phyloP scores from a whole-genome alignment of 2,888 invertebrate genomes.

The Aphidius colemani region DNA sequence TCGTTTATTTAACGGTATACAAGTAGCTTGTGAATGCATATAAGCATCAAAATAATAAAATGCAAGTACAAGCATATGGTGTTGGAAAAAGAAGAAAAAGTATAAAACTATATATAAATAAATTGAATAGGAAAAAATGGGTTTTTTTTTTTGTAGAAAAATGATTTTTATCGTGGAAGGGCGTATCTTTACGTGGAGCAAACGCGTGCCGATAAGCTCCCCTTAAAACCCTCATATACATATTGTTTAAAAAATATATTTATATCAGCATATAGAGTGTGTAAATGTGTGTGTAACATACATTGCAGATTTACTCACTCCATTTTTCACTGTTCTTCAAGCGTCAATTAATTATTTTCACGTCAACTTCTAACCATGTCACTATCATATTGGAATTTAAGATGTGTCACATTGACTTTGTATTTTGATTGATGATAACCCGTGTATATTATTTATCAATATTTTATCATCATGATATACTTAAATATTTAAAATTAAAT shows the following conservation, averaged over 20 bases:
- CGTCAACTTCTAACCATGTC: not conserved
- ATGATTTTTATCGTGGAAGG: slow-evolving; percentile 15
- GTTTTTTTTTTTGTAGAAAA: slow-evolving; percentile 25
- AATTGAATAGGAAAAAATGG: slow-evolving; percentile 1
- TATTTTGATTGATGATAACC: slow-evolving; percentile 14
- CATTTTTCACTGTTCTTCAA: slow-evolving; percentile 4
- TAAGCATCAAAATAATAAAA: too few relatives aligned
- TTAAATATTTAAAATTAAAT: too few relatives aligned
- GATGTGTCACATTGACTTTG: slow-evolving; percentile 6
- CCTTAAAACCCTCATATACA: too few relatives aligned
- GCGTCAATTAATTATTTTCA: slow-evolving; percentile 20
- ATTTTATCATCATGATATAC: not conserved
- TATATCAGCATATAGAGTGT: not conserved
- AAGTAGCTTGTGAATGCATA: too few relatives aligned
- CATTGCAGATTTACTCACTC: slow-evolving; percentile 7
- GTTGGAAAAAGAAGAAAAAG: not conserved
- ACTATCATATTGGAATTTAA: slow-evolving; percentile 20
- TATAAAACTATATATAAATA: slow-evolving; percentile 7
- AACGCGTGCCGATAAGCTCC: slow-evolving; percentile 24
- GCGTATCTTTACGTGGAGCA: slow-evolving; percentile 12
- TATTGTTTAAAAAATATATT: not conserved
- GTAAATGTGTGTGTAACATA: not conserved
- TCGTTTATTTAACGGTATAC: too few relatives aligned
- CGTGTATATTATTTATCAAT: not conserved
- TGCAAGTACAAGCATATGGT: not conserved